These are phyloP conservation scores for Cinclus mexicanus DNA, from an alignment of 2,113 vertebrate genomes.

Conservation along the genomic window DNA sequence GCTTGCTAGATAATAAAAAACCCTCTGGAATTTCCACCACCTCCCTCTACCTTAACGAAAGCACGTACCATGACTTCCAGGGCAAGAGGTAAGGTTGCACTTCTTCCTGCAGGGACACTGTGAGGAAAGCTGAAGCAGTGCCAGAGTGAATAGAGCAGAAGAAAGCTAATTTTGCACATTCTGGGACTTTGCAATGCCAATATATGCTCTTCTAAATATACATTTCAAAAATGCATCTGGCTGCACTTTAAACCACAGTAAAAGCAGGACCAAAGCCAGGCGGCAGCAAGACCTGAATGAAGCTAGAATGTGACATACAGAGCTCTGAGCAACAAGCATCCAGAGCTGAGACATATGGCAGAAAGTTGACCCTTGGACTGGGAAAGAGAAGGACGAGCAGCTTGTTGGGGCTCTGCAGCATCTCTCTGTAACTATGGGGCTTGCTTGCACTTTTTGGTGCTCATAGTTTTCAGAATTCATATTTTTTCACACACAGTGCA, in stretches of 20 bases:
- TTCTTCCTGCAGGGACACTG: not conserved
- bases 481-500: not conserved
- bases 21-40: not conserved
- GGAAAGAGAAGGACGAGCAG: not conserved
- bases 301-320: not conserved
- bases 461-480: not conserved
- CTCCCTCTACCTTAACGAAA: not conserved
- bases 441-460: not conserved
- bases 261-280: not conserved
- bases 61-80: rapidly evolving
- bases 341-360: not conserved
- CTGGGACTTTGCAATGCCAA: not conserved
- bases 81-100: not conserved
- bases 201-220: not conserved
- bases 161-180: not conserved
- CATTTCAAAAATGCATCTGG: not conserved
- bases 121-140: not conserved
- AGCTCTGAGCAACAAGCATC: not conserved
- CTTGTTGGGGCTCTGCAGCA: not conserved
- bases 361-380: not conserved
- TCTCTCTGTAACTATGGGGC: not conserved
- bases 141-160: not conserved
- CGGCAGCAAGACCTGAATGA: not conserved
- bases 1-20: not conserved
- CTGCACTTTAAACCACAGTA: not conserved